A percentile compares a stretch with the other conserved stretches of the same genome.
These are phyloP conservation scores for Dreissena polymorpha DNA, from an alignment of 1,140 invertebrate genomes.

Conservation along the genomic window DNA sequence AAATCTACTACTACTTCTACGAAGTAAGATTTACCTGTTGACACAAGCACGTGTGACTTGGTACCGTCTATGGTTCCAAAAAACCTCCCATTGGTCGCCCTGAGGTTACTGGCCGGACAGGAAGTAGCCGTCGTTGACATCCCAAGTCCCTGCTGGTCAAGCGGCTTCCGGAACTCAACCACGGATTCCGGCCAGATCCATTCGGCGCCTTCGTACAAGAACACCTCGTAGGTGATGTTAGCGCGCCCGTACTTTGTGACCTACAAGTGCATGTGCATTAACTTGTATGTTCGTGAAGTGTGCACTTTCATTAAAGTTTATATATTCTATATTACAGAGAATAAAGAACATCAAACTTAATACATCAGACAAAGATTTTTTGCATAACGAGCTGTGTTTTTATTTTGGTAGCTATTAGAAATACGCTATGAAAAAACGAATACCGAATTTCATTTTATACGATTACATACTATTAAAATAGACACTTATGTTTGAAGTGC, in stretches of 20 bases:
- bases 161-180: slow-evolving; percentile 61
- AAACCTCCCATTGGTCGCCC: slow-evolving; percentile 50
- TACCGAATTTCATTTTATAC: too few relatives aligned
- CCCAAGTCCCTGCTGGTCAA: slow-evolving; percentile 55
- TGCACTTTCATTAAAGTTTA: too few relatives aligned
- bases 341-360: too few relatives aligned
- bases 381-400: too few relatives aligned
- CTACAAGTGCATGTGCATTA: slow-evolving; percentile 16
- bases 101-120: slow-evolving; percentile 52
- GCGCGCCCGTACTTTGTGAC: slow-evolving; percentile 57
- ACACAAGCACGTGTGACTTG: slow-evolving; percentile 61
- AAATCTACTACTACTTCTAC: too few relatives aligned
- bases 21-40: slow-evolving; percentile 55
- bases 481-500: too few relatives aligned
- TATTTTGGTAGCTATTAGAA: too few relatives aligned
- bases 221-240: slow-evolving; percentile 66
- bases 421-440: too few relatives aligned
- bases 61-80: slow-evolving; percentile 67
- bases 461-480: too few relatives aligned
- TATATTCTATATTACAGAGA: too few relatives aligned
- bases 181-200: slow-evolving; percentile 65
- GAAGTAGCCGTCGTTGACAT: slow-evolving; percentile 52
- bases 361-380: too few relatives aligned
- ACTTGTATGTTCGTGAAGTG: too few relatives aligned
- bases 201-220: slow-evolving; percentile 64